Evolutionary conservation across 2,888 invertebrate species (phyloP).

Genomic region (Frankliniella fusca): DNA sequence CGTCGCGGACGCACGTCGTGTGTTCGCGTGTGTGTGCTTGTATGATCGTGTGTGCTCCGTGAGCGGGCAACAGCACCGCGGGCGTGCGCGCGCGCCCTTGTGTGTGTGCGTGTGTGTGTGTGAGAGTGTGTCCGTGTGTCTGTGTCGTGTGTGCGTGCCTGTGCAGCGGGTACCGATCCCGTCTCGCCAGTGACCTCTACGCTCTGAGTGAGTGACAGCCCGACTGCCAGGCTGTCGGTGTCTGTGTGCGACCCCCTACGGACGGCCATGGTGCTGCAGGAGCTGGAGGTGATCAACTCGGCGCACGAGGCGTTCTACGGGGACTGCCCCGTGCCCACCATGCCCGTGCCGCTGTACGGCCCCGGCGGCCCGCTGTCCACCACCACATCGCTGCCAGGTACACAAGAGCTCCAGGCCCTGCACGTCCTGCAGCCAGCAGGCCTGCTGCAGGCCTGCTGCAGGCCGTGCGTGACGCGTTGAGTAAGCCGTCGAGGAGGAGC

Average conservation of each 20-base stretch:
- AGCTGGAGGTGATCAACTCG: conserved; percentile 58
- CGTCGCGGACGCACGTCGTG: conserved; percentile 12
- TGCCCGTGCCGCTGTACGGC: conserved; percentile 36
- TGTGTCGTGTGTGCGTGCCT: not conserved
- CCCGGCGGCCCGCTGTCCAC: conserved; percentile 20
- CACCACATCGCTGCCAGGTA: conserved; percentile 36
- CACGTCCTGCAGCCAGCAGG: too few relatives aligned
- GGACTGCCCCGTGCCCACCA: conserved; percentile 51
- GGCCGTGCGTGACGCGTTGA: too few relatives aligned
- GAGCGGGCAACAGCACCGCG: not conserved
- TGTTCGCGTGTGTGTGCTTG: conserved; percentile 33
- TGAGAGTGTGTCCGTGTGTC: not conserved
- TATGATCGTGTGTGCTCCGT: not conserved
- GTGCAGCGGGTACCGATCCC: not conserved
- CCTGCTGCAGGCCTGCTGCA: too few relatives aligned
- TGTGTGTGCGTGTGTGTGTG: not conserved
- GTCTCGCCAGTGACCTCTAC: conserved; percentile 16
- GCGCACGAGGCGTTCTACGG: conserved; percentile 70
- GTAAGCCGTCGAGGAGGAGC: too few relatives aligned
- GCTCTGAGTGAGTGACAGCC: not conserved
- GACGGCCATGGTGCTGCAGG: conserved; percentile 67
- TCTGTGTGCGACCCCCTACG: conserved; percentile 46
- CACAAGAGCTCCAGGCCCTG: not conserved
- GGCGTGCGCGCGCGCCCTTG: not conserved
- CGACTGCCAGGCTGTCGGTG: conserved; percentile 27